Evolutionary conservation across 2,113 vertebrate species (phyloP), one percentile per base, ranked within the genome.

Genomic region (Hystrix brachyura): DNA sequence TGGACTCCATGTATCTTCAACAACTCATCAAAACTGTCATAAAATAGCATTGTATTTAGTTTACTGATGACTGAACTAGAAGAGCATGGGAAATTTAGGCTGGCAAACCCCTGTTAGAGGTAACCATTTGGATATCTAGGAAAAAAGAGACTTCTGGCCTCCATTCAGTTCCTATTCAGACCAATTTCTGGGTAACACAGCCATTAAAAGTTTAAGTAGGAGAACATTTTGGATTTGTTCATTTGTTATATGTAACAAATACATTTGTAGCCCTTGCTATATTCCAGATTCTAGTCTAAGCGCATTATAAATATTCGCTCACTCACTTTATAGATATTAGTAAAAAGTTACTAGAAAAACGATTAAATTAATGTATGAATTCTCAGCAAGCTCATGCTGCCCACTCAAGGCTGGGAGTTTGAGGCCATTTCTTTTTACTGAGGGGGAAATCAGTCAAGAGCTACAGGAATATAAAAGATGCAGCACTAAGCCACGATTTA

Each of bases 161-260:
- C 59, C 38, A 51, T 76, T 82, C 59, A 76, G 9, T 74, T 82
- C n/a, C 13, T 43, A 67, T 55, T 64, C 14, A n/a, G 46, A 62
- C 46, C 5, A n/a, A 74, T 81, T 72, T 60, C 71, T 60, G 12
- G 64, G 38, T 57, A 78, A 94, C 82, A 8, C 34, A 62, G 34
- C 23, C 53, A 53, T 23, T 53, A 62, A 91, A 76, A 29, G 25
- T 83, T 91, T 80, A 46, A n/a, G 7, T 55, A 60, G 59, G 10
- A 96, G n/a, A 89, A 53, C 25, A 88, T 34, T 21, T 91, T 29
- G 21, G 25, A 96, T 59, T 89, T 80, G 71, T 51, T 85, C 27
- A 72, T 23, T 34, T 76, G 32, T 25, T 59, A 53, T 17, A 59
- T 27, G 51, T n/a, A 84, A 69, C 7, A 90, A 76, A 69, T 46